These are phyloP conservation scores for Eristalis pertinax DNA, from an alignment of 2,888 invertebrate species.

Conservation along the genomic window DNA sequence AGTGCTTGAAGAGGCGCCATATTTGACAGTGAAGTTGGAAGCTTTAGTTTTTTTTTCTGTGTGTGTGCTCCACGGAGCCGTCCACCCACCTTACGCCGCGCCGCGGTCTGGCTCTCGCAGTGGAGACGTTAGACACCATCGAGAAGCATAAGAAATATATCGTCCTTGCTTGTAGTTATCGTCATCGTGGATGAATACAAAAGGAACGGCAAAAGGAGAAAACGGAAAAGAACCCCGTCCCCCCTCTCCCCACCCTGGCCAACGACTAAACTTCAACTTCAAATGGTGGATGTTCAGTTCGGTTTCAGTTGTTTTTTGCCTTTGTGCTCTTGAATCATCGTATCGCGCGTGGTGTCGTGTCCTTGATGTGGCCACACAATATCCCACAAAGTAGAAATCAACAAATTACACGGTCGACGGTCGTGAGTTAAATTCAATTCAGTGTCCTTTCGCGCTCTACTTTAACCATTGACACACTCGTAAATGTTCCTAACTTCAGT, in stretches of 20 bases:
- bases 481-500: not conserved
- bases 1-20: constrained; percentile 69
- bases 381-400: constrained; percentile 44
- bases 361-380: constrained; percentile 38
- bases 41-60: too few species aligned
- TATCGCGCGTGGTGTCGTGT: constrained; percentile 45
- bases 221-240: not conserved
- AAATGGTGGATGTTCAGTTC: constrained; percentile 41
- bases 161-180: constrained; percentile 13
- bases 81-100: too few species aligned
- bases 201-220: constrained; percentile 2
- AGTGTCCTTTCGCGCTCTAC: constrained; percentile 46
- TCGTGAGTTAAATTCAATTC: constrained; percentile 18
- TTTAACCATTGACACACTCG: not conserved
- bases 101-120: constrained; percentile 13
- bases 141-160: not conserved
- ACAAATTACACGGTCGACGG: constrained; percentile 53
- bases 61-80: not conserved
- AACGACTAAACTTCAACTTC: constrained; percentile 29
- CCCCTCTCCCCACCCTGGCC: not conserved
- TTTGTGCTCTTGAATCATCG: constrained; percentile 18
- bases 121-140: constrained; percentile 34
- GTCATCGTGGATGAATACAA: constrained; percentile 41
- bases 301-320: constrained; percentile 14
- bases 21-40: constrained; percentile 61